Base-by-base conservation (phyloP, 2,113 vertebrate species). In the Ammospiza nelsoni region DNA sequence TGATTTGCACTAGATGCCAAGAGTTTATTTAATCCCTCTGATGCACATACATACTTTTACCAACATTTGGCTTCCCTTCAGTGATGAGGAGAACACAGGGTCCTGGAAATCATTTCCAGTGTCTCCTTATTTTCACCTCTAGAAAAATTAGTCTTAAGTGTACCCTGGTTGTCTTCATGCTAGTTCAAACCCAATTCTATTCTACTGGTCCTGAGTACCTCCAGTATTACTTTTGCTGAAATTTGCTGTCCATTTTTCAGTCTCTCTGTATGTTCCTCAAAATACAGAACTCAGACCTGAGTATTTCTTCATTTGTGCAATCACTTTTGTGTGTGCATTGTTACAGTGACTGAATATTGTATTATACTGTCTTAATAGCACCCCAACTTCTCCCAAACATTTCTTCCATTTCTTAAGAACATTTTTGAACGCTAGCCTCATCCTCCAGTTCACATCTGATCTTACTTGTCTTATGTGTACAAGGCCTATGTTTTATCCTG, bases 401-500 rank as follows among this genome's bases (percentile, higher is more conserved):
- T 93, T 88, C 49, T 84, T 2, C 43, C 65, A 1, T 29, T 89
- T 83, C 39, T 44, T 49, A 73, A 93, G 54, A 61, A 43, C 9
- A 11, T 37, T 92, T 68, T 37, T 84, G 29, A 90, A 9, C 79
- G 17, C 29, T 55, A 57, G 18, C 1, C 4, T 57, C 23, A 35
- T 57, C 27, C 7, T 85, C 17, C 17, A 79, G 15, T 67, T 92
- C 24, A 37, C 0, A 0, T 54, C 29, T 0, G 1, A 0, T 71
- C 35, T 62, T 61, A 37, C 25, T 63, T 77, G 17, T 11, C 21
- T 44, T 39, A 20, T 7, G 5, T 81, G 19, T 5, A 1, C 22
- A 58, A 69, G 27, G 24, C 31, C 35, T 37, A 3, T 61, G 5
- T 48, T 46, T 87, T 85, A 31, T 82, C 43, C 57, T 68, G 8